Conservation (phyloP, 1,140 invertebrate genomes). For the Thaumetopoea pityocampa region DNA sequence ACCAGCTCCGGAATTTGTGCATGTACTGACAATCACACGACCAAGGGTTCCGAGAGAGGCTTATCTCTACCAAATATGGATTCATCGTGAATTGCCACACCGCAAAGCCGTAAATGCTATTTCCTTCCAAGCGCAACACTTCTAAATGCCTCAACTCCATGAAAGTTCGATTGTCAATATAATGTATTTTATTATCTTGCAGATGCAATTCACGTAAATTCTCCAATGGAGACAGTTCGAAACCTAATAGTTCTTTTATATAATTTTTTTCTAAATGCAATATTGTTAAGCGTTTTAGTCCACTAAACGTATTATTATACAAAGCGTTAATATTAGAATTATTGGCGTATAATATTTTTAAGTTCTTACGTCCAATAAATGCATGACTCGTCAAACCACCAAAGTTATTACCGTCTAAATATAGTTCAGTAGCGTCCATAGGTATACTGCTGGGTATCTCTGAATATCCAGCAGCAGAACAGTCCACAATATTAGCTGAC, state of each 20-base stretch:
- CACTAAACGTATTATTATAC: constrained; percentile 93
- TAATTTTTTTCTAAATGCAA: constrained; percentile 92
- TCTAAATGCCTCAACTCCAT: constrained; percentile 86
- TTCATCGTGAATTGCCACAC: constrained; percentile 86
- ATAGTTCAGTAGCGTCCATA: constrained; percentile 96
- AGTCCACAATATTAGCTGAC: constrained; percentile 95
- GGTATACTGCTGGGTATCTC: constrained; percentile 91
- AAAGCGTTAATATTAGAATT: constrained; percentile 90
- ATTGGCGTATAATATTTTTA: constrained; percentile 91
- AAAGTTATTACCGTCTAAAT: constrained; percentile 94
- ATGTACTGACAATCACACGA: constrained; percentile 92
- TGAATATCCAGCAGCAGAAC: constrained; percentile 86
- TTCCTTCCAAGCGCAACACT: constrained; percentile 90
- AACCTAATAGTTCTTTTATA: constrained; percentile 86
- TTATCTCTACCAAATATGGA: constrained; percentile 87
- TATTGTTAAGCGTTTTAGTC: constrained; percentile 84
- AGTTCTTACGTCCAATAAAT: constrained; percentile 92
- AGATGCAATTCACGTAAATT: constrained; percentile 90
- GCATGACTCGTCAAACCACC: constrained; percentile 91
- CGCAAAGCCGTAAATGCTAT: constrained; percentile 87
- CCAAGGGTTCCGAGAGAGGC: constrained; percentile 91
- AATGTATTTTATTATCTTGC: constrained; percentile 90
- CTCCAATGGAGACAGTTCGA: constrained; percentile 89
- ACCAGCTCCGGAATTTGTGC: constrained; percentile 85
- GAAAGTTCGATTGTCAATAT: constrained; percentile 91